Conservation (phyloP, 1,140 invertebrate genomes). For the Spodoptera litura region DNA sequence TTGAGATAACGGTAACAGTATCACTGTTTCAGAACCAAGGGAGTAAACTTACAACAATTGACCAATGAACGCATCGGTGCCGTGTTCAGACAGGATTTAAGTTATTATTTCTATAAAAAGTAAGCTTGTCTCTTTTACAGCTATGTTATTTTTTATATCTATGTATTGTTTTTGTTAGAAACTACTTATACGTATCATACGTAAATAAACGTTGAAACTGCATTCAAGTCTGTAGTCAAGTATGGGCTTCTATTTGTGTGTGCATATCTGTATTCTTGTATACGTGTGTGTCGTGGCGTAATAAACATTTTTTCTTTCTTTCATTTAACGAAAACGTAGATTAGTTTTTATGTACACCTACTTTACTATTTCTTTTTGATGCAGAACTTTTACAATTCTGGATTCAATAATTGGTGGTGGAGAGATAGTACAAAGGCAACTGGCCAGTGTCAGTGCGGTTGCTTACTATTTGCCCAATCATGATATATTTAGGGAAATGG, state of each 20-base stretch:
- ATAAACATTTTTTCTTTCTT: neutral
- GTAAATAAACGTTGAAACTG: too few relatives aligned
- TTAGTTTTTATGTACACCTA: neutral
- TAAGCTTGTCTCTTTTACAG: slow-evolving; percentile 42
- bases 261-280: too few relatives aligned
- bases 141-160: neutral
- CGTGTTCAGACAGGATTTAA: slow-evolving; percentile 74
- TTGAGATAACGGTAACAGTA: neutral
- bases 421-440: slow-evolving; percentile 60
- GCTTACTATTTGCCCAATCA: slow-evolving; percentile 66
- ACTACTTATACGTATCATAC: too few relatives aligned
- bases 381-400: slow-evolving; percentile 67
- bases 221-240: too few relatives aligned
- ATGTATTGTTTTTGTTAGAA: too few relatives aligned
- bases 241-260: too few relatives aligned
- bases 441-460: slow-evolving; percentile 60
- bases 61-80: slow-evolving; percentile 72
- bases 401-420: slow-evolving; percentile 64
- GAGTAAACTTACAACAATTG: slow-evolving; percentile 69
- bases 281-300: too few relatives aligned
- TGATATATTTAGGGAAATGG: slow-evolving; percentile 70
- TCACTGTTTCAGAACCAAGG: slow-evolving; percentile 69
- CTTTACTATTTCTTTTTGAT: neutral
- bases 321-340: neutral
- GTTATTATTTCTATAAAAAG: slow-evolving; percentile 74